Base-by-base conservation (phyloP, 2,113 vertebrate species). In the Psittacula cyanocephala region DNA sequence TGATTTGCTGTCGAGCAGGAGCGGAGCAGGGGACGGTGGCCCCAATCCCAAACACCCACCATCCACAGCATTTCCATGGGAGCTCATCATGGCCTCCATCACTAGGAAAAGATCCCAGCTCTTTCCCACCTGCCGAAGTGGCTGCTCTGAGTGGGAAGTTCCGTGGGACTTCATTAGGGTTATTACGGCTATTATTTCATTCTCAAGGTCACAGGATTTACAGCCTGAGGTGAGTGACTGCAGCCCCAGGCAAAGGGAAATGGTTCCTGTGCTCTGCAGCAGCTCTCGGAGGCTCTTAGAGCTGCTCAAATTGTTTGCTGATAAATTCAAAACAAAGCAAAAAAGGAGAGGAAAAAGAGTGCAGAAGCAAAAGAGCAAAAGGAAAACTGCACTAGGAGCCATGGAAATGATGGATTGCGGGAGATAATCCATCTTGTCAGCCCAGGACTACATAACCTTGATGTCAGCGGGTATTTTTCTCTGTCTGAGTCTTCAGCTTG, bases 191-290 rank as follows among this genome's bases (percentile, higher is more conserved):
- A 96, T 92, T 96, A 95, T 78, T 95, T 95, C 89, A 96, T 95
- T 92, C 95, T 97, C 96, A 96, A 95, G 97, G 98, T 97, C 71
- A 31, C 31, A n/a, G 96, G 97, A 97, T 98, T 98, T 94, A 96
- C 67, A 7, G 94, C 83, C 95, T 11, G 62, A 95, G 97, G 95
- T 97, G 97, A 95, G 92, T 97, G 97, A 97, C 97, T 97, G 98
- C 93, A 85, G 46, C 18, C 71, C 96, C 90, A 84, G 89, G 95
- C 94, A 81, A 98, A 97, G 96, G 98, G 97, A 97, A 97, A 94
- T 88, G 86, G 97, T 98, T 85, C 96, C 90, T 39, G 24, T 86
- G 91, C 93, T 96, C 94, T 96, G 94, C 93, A 97, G 95, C 97
- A 95, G 92, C 97, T 87, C 96, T 95, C 75, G 12, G 96, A 81